A percentile compares a stretch with the other conserved stretches of the same genome.
Evolutionary conservation across 1,140 invertebrate genomes (phyloP).

Genomic region (Drosophila pseudoobscura): DNA sequence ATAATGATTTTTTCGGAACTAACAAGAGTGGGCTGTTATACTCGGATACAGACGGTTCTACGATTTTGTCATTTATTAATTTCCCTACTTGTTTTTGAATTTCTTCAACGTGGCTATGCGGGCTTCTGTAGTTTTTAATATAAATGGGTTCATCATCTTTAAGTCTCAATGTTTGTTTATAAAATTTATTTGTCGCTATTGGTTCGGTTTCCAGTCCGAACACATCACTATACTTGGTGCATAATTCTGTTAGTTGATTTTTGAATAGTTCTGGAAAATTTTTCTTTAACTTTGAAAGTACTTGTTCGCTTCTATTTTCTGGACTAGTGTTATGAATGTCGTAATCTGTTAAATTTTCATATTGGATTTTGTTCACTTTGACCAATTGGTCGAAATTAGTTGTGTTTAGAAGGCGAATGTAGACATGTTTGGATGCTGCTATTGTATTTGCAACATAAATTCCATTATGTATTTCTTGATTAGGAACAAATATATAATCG

Average conservation of each 20-base stretch:
- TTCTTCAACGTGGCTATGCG: too few species aligned
- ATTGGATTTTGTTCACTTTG: neutral
- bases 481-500: too few species aligned
- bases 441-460: neutral
- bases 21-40: too few species aligned
- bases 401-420: neutral
- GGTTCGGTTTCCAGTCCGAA: slow-evolving; percentile 2
- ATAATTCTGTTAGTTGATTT: too few species aligned
- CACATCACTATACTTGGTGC: neutral
- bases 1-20: too few species aligned
- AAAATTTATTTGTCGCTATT: slow-evolving; percentile 7
- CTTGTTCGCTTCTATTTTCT: slow-evolving; percentile 1
- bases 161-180: neutral
- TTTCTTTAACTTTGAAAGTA: slow-evolving; percentile 1
- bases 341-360: neutral
- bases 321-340: slow-evolving; percentile 6
- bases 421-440: slow-evolving; percentile 1
- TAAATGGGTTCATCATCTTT: neutral
- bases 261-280: neutral
- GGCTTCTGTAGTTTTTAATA: neutral
- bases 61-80: too few species aligned
- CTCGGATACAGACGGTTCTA: too few species aligned
- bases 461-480: too few species aligned
- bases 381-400: slow-evolving; percentile 8
- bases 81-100: too few species aligned